Percentiles rank a stretch among this genome's conserved stretches.
phyloP scores from a whole-genome alignment of 2,113 vertebrate species.

The Mionectes macconnelli region DNA sequence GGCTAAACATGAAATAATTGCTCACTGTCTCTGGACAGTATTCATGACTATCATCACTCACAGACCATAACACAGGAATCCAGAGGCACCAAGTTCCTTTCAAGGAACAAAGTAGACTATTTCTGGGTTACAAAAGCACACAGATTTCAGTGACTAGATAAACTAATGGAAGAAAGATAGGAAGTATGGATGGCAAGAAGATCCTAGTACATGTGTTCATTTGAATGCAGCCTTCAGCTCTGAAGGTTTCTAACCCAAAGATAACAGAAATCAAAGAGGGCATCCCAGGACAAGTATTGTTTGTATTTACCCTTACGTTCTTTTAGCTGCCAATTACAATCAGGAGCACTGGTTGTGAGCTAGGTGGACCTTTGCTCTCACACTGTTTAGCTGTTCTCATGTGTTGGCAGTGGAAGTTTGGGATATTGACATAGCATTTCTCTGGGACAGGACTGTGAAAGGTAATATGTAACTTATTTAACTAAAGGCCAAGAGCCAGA shows the following conservation, averaged over 20 bases:
- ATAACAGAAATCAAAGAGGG: not conserved
- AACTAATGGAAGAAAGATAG: not conserved
- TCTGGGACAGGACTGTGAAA: not conserved
- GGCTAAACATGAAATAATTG: not conserved
- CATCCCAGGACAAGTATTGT: not conserved
- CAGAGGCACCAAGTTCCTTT: not conserved
- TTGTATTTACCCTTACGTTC: slow-evolving; percentile 11
- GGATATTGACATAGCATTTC: not conserved
- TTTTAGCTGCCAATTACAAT: not conserved
- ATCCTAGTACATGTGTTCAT: not conserved
- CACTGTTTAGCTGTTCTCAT: not conserved
- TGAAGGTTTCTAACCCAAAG: not conserved
- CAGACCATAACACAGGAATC: not conserved
- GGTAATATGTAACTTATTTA: slow-evolving; percentile 36
- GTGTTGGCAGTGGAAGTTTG: not conserved
- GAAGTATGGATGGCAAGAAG: not conserved
- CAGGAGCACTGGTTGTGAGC: not conserved
- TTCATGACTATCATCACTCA: not conserved
- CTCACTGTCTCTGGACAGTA: not conserved
- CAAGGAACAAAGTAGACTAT: not conserved
- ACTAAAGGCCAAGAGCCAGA: not conserved
- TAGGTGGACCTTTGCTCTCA: slow-evolving; percentile 18
- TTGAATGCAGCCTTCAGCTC: not conserved
- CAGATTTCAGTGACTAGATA: not conserved
- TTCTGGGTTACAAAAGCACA: not conserved